Percentiles rank a stretch among this genome's conserved stretches.
Conservation (phyloP, 2,797 vertebrate species). For the Lycodopsis pacificus region DNA sequence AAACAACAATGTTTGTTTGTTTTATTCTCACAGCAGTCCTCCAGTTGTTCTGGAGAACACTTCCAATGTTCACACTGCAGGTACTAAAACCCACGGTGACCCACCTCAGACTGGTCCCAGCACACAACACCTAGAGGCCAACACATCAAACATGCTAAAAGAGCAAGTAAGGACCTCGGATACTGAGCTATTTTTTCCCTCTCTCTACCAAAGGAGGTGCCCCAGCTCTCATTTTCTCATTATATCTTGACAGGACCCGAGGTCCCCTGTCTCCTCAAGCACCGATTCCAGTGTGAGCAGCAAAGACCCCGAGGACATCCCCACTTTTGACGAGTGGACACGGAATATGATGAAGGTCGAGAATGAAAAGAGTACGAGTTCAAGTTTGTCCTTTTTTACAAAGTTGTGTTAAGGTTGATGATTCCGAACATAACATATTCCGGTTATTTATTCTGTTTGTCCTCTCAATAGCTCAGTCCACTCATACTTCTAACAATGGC, state of each 20-base stretch:
- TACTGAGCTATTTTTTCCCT: constrained; percentile 21
- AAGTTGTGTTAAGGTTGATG: neutral
- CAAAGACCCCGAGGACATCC: constrained; percentile 92
- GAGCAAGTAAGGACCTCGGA: constrained; percentile 60
- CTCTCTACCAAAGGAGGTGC: constrained; percentile 37
- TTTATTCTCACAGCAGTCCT: constrained; percentile 58
- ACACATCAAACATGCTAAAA: constrained; percentile 63
- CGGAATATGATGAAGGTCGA: constrained; percentile 97
- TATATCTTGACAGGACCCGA: constrained; percentile 66
- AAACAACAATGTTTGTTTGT: neutral
- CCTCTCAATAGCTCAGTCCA: constrained; percentile 83
- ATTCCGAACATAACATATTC: neutral
- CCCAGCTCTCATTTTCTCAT: constrained; percentile 61
- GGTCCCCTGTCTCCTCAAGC: constrained; percentile 57
- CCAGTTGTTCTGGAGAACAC: constrained; percentile 79
- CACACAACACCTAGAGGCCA: constrained; percentile 60
- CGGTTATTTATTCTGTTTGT: neutral
- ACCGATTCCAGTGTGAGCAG: constrained; percentile 60
- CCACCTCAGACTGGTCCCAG: constrained; percentile 40
- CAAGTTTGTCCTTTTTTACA: neutral
- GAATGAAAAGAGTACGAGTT: constrained; percentile 92
- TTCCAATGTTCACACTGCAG: constrained; percentile 72
- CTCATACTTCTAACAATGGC: constrained; percentile 88
- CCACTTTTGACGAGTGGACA: constrained; percentile 98
- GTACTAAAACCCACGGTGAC: constrained; percentile 68